These are phyloP conservation scores for Diadumene lineata DNA, from an alignment of 92 coral and sea anemone species.

Conservation along the genomic window DNA sequence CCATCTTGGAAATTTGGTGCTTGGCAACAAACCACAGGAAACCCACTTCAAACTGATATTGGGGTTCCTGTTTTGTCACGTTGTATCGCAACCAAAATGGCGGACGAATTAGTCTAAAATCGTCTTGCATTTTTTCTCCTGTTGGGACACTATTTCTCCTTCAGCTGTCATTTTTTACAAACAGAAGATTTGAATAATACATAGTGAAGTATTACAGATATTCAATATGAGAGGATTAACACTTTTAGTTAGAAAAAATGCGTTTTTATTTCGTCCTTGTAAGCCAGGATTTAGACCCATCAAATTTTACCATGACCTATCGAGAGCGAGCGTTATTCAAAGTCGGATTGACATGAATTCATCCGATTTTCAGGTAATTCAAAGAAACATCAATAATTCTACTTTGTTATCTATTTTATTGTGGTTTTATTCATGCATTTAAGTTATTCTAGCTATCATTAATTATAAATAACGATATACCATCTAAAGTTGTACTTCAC, in stretches of 20 bases:
- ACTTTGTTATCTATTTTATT: too few species aligned
- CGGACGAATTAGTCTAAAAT: constrained; percentile 19
- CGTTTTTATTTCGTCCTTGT: constrained; percentile 32
- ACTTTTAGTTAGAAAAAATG: constrained; percentile 8
- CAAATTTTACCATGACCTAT: constrained; percentile 64
- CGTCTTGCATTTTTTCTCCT: background rate
- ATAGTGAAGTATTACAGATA: background rate
- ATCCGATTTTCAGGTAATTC: constrained; percentile 71
- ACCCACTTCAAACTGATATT: background rate
- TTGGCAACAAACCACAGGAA: constrained; percentile 31
- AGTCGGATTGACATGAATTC: constrained; percentile 64
- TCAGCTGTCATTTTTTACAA: background rate
- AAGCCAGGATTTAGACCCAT: constrained; percentile 19
- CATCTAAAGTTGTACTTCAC: too few species aligned
- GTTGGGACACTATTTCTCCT: too few species aligned
- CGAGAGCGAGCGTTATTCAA: constrained; percentile 76
- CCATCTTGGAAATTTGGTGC: constrained; percentile 53
- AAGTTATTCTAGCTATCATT: too few species aligned
- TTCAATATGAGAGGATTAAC: constrained; percentile 28
- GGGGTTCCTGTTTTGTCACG: constrained; percentile 46
- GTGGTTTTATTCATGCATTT: too few species aligned
- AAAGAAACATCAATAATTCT: too few species aligned
- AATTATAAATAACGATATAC: too few species aligned
- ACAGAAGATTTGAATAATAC: background rate
- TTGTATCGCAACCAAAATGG: constrained; percentile 56